phyloP scores from a whole-genome alignment of 2,113 vertebrate species.

The Nicator chloris region DNA sequence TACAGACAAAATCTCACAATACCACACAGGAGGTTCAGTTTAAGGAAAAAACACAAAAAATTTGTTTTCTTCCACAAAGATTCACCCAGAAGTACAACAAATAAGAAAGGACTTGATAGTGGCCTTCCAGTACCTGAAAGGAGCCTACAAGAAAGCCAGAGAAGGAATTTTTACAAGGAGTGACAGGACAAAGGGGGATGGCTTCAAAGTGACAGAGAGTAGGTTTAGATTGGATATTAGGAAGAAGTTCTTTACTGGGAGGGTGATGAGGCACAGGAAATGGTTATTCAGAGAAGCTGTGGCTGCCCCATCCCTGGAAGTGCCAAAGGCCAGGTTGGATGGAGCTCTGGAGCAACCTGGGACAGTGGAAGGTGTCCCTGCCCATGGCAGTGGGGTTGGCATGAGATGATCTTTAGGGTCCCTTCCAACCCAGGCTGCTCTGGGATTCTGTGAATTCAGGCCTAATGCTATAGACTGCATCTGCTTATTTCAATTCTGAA shows the following conservation, averaged over 20 bases:
- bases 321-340: background rate
- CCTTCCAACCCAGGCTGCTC: background rate
- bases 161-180: no score
- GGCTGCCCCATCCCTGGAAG: background rate
- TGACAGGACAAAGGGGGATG: background rate
- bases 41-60: background rate
- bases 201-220: background rate
- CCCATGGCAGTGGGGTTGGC: no score
- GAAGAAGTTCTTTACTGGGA: background rate
- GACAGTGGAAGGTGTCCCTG: background rate
- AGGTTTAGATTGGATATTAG: background rate
- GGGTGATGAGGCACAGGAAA: background rate
- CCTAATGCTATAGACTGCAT: background rate
- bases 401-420: background rate
- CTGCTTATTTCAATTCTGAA: background rate
- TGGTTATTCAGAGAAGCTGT: background rate
- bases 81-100: background rate
- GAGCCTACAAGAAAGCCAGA: background rate
- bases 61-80: background rate
- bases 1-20: background rate
- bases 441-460: background rate
- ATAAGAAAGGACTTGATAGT: background rate
- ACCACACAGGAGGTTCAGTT: accelerated
- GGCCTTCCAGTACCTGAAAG: background rate
- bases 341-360: background rate